Base-by-base conservation (phyloP, 2,888 invertebrate species). In the Drosophila anomalata region DNA sequence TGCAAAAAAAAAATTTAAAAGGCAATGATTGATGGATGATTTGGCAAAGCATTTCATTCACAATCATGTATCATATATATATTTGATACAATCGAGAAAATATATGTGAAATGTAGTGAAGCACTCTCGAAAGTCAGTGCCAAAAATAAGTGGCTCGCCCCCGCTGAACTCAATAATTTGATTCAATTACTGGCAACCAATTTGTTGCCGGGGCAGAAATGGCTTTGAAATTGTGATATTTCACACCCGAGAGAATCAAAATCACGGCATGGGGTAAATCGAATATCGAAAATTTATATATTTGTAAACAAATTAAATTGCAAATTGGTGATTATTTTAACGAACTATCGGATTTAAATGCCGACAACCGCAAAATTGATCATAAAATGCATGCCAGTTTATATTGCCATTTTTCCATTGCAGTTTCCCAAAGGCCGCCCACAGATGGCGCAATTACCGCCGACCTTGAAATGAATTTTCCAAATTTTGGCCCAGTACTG, bases 281-380 rank as follows among this genome's bases (percentile, higher is more conserved):
- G 9, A 29, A 5, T 17, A 41, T 41, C 24, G 17, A 17, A 17
- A 17, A 17, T 17, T 17, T 17, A 17, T 47, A 24, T 61, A 36
- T 47, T 41, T 61, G 61, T 41, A 61, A 62, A 62, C 61, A 63
- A 51, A 65, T 51, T 44, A 65, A 63, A 63, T 24, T 11, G 46
- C 44, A 67, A 63, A 63, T 52, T 67, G 52, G 20, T 22, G 63
- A 36, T 39, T 46, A 11, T 67, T 53, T 52, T 52, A 63, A 63
- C 52, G 46, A 63, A 67, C 52, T 63, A 67, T 63, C 39, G 2
- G 36, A 67, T 53, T 39, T 17, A 20, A 46, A 24, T n/a, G 63
- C 53, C 29, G 31, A 20, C 53, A 41, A 22, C 41, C 57, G 41
- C 20, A n/a, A 41, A 48, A 29, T 20, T 11, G 41, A 39, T n/a